Conservation (phyloP, 92 coral and sea anemone species). For the Actinostola sp. region DNA sequence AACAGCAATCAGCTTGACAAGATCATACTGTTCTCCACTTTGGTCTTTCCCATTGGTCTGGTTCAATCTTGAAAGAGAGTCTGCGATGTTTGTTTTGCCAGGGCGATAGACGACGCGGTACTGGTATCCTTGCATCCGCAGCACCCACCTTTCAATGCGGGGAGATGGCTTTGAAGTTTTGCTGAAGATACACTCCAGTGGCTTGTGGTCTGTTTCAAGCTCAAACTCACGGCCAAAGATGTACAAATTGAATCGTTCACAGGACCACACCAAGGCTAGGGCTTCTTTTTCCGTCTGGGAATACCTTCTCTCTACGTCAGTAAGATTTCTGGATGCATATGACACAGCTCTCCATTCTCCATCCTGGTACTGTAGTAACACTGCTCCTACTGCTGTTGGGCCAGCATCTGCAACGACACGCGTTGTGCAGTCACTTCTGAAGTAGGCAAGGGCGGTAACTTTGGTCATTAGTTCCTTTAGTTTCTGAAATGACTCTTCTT, state of each 20-base stretch:
- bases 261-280: constrained; percentile 58
- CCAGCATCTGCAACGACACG: too few relatives aligned
- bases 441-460: too few relatives aligned
- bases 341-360: constrained; percentile 59
- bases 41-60: constrained; percentile 49
- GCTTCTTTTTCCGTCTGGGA: constrained; percentile 59
- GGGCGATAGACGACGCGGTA: constrained; percentile 53
- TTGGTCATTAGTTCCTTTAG: too few relatives aligned
- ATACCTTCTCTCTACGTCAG: constrained; percentile 51
- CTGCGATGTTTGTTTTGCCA: constrained; percentile 61
- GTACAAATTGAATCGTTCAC: constrained; percentile 50
- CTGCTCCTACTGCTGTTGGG: constrained; percentile 59
- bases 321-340: constrained; percentile 51
- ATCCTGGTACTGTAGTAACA: constrained; percentile 46
- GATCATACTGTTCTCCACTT: constrained; percentile 60
- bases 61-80: constrained; percentile 55
- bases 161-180: constrained; percentile 45
- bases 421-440: too few relatives aligned
- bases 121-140: constrained; percentile 48
- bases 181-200: constrained; percentile 47
- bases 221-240: constrained; percentile 53
- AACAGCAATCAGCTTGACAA: constrained; percentile 44
- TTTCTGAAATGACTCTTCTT: too few relatives aligned
- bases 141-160: constrained; percentile 58
- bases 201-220: constrained; percentile 66